These are phyloP conservation scores for Threskiornis aethiopicus DNA, from an alignment of 2,797 vertebrate genomes.

Conservation along the genomic window DNA sequence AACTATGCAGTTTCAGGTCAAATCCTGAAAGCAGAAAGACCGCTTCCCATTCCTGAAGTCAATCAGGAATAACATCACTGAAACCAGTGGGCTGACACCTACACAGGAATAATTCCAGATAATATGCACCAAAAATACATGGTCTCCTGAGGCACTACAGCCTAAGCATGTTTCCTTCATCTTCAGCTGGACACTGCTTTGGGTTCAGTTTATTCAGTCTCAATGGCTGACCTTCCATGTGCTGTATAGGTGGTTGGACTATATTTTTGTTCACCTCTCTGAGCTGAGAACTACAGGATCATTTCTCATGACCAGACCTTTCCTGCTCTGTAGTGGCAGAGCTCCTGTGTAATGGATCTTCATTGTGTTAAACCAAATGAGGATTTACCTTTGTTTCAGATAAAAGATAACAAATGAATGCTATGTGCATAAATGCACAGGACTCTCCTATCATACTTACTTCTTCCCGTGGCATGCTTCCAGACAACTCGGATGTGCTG, in stretches of 20 bases:
- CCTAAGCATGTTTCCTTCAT: background rate
- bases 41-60: background rate
- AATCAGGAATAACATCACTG: background rate
- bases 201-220: background rate
- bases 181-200: background rate
- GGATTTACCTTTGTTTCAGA: background rate
- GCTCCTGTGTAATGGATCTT: background rate
- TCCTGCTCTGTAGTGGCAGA: background rate
- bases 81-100: background rate
- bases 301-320: background rate
- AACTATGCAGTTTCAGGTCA: background rate
- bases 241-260: background rate
- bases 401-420: background rate
- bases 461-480: background rate
- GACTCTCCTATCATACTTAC: accelerated
- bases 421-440: accelerated
- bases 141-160: background rate
- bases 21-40: background rate
- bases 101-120: background rate
- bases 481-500: background rate
- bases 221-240: background rate
- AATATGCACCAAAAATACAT: background rate
- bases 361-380: background rate
- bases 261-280: background rate
- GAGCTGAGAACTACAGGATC: background rate